Evolutionary conservation across 2,888 invertebrate genomes (phyloP), one percentile per base, ranked within the genome.

Genomic region (Drosophila atripex): DNA sequence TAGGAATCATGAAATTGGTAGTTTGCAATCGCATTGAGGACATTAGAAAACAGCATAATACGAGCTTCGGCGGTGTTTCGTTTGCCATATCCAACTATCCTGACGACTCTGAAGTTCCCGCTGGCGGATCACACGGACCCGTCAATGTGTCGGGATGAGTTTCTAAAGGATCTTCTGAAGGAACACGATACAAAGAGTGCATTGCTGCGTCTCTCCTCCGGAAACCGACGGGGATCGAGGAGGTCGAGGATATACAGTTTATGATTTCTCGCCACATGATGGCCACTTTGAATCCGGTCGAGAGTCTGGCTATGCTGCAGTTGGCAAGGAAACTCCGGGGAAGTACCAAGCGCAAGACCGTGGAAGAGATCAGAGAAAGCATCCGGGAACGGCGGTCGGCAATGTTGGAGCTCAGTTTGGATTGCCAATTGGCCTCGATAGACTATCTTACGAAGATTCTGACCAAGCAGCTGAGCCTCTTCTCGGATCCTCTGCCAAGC

Each of bases 401-500:
- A 5, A 2, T 57, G 12, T 6, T 1, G n/a, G 11, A 30, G 0
- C 28, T 65, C 0, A 14, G 28, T 7, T 1, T n/a, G 3, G 11
- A 56, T 12, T 76, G 73, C 9, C 77, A 79, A 11, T 73, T 60
- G n/a, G 64, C 71, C 0, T 35, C 83, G 11, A 14, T 79, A 2
- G 57, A 76, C 11, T 83, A 70, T n/a, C 45, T 83, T 0, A 23
- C 46, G 9, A 60, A 71, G 5, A 25, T 73, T 1, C 12, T 77
- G 32, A 39, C n/a, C 1, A 70, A 68, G 16, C 71, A 77, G 3
- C 21, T 80, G 51, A 46, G 71, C 0, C 52, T 71, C 0, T 30
- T 65, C 0, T 8, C 52, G 0, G 43, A 57, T 0, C 53, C 59
- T 11, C 76, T 73, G 75, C 72, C 84, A 1, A 73, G 68, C 0